Conservation (phyloP, 2,888 invertebrate species). For the Urechis unicinctus region DNA sequence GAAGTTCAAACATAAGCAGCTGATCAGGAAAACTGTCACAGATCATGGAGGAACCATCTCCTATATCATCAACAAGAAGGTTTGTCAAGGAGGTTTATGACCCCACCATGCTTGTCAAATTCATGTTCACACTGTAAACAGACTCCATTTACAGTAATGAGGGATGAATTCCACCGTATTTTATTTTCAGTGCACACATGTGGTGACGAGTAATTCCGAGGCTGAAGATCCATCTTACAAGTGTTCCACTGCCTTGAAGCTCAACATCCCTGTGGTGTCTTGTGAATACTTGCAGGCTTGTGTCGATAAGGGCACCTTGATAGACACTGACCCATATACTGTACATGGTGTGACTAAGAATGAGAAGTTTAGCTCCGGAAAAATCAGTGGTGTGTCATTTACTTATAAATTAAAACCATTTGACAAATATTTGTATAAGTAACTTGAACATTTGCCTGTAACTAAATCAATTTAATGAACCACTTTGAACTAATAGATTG, state of each 20-base stretch:
- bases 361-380: constrained; percentile 36
- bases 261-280: constrained; percentile 38
- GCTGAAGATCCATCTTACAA: constrained; percentile 39
- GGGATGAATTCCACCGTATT: neutral
- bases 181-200: constrained; percentile 30
- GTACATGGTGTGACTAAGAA: constrained; percentile 33
- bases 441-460: neutral
- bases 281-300: constrained; percentile 33
- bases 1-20: constrained; percentile 34
- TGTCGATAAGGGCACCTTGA: constrained; percentile 23
- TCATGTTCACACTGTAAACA: no score
- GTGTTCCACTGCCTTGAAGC: constrained; percentile 38
- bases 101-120: no score
- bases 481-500: no score
- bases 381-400: constrained; percentile 33
- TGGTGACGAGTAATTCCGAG: constrained; percentile 29
- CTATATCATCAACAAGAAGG: constrained; percentile 44
- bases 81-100: no score
- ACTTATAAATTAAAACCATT: no score
- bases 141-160: neutral
- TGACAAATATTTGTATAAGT: no score
- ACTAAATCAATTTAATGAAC: no score
- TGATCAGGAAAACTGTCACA: constrained; percentile 33
- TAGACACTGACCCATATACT: constrained; percentile 30
- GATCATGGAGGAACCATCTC: constrained; percentile 44